Conservation (phyloP, 1,140 invertebrate species). For the Lineus longissimus region DNA sequence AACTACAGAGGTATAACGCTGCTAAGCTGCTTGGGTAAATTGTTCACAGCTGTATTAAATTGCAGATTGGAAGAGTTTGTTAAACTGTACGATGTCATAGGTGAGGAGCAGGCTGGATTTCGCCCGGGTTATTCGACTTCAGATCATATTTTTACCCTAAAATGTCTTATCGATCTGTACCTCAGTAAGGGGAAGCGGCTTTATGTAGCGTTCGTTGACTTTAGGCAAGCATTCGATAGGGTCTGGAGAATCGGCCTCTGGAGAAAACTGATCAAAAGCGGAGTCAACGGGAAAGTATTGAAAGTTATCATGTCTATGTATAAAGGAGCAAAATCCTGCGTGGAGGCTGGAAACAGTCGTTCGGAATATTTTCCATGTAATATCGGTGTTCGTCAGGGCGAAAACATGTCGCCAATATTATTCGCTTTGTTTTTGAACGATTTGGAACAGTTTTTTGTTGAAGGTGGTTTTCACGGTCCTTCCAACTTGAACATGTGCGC, state of each 20-base stretch:
- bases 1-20: too few relatives aligned
- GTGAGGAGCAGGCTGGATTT: constrained; percentile 22
- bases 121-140: constrained; percentile 18
- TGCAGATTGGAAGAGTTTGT: too few relatives aligned
- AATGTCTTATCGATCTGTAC: constrained; percentile 12
- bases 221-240: constrained; percentile 24
- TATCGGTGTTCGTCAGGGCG: constrained; percentile 14
- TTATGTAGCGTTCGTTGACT: constrained; percentile 23
- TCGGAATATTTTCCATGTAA: constrained; percentile 11
- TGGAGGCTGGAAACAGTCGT: not conserved
- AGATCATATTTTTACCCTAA: constrained; percentile 22
- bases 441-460: constrained; percentile 10
- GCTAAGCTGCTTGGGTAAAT: too few relatives aligned
- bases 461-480: not conserved
- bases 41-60: too few relatives aligned
- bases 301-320: constrained; percentile 20
- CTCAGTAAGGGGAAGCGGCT: not conserved
- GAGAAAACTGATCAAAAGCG: constrained; percentile 12
- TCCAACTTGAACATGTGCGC: too few relatives aligned
- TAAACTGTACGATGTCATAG: not conserved
- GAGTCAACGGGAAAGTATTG: constrained; percentile 16
- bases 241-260: constrained; percentile 13
- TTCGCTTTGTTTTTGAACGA: constrained; percentile 22
- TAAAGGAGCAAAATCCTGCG: constrained; percentile 5
- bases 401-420: constrained; percentile 19